A percentile compares a stretch with the other conserved stretches of the same genome.
phyloP scores from a whole-genome alignment of 2,888 invertebrate genomes.

The Ormyrus thymus region DNA sequence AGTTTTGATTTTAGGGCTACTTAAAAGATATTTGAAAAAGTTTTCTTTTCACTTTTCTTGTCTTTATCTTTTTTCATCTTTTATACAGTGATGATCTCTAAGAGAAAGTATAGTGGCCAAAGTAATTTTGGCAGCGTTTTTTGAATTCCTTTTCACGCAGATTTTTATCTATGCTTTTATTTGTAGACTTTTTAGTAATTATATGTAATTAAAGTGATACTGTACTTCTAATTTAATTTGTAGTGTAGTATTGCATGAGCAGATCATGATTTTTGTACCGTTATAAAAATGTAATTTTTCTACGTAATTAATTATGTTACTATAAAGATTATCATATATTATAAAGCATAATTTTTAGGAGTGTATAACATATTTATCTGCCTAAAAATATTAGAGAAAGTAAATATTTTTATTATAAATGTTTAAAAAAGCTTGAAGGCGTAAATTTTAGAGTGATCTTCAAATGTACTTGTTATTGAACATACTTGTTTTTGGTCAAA shows the following conservation, averaged over 20 bases:
- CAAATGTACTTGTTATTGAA: conserved; percentile 1
- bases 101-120: no score
- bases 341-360: conserved; percentile 36
- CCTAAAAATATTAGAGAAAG: neutral
- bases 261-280: conserved; percentile 49
- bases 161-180: conserved; percentile 19
- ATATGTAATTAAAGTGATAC: conserved; percentile 35
- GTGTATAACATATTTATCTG: conserved; percentile 8
- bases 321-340: conserved; percentile 42
- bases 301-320: conserved; percentile 45
- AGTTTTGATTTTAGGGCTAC: no score
- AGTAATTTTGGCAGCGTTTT: no score
- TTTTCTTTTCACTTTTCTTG: no score
- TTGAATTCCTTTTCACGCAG: neutral
- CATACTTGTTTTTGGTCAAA: no score
- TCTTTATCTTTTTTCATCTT: no score
- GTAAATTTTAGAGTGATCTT: neutral
- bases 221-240: conserved; percentile 31
- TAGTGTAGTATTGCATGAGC: conserved; percentile 44
- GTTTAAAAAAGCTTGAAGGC: no score
- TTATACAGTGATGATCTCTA: no score
- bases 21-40: no score
- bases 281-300: conserved; percentile 30
- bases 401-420: conserved; percentile 6
- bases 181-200: conserved; percentile 16